phyloP scores from a whole-genome alignment of 2,888 invertebrate genomes.

The Cheilosia scutellata region DNA sequence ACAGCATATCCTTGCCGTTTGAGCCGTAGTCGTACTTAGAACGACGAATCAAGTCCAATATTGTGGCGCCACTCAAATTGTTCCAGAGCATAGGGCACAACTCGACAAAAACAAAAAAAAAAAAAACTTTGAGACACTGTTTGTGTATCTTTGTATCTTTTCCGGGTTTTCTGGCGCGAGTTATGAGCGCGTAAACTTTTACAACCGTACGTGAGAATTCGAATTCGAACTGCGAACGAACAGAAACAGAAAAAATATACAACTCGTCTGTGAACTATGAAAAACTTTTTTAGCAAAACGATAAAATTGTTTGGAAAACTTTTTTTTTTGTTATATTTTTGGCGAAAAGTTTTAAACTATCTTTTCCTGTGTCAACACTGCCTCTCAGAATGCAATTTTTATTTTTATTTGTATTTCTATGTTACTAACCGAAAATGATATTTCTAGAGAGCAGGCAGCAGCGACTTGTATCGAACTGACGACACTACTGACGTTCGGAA shows the following conservation, averaged over 20 bases:
- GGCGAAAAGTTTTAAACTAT: conserved; percentile 31
- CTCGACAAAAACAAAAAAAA: conserved; percentile 34
- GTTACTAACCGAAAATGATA: conserved; percentile 76
- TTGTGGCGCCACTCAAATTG: conserved; percentile 73
- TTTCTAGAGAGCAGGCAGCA: conserved; percentile 78
- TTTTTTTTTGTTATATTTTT: conserved; percentile 10
- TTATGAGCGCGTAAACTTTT: conserved; percentile 71
- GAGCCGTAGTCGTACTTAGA: conserved; percentile 42
- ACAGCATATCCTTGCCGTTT: conserved; percentile 68
- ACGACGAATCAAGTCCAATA: conserved; percentile 65
- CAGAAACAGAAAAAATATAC: conserved; percentile 20
- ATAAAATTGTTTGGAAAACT: conserved; percentile 14
- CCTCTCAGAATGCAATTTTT: conserved; percentile 71
- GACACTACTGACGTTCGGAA: conserved; percentile 79
- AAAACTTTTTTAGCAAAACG: conserved; percentile 27
- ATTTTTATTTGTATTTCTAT: conserved; percentile 49
- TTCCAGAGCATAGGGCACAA: conserved; percentile 23
- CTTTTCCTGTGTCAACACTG: conserved; percentile 41
- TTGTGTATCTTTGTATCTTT: conserved; percentile 3
- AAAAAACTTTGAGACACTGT: conserved; percentile 24
- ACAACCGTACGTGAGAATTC: conserved; percentile 67
- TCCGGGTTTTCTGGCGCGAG: conserved; percentile 47
- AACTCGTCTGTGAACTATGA: not conserved
- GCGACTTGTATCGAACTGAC: conserved; percentile 80
- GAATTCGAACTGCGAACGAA: conserved; percentile 17